Evolutionary conservation across 2,888 invertebrate genomes (phyloP).

Genomic region (Drosophila kanekoi): DNA sequence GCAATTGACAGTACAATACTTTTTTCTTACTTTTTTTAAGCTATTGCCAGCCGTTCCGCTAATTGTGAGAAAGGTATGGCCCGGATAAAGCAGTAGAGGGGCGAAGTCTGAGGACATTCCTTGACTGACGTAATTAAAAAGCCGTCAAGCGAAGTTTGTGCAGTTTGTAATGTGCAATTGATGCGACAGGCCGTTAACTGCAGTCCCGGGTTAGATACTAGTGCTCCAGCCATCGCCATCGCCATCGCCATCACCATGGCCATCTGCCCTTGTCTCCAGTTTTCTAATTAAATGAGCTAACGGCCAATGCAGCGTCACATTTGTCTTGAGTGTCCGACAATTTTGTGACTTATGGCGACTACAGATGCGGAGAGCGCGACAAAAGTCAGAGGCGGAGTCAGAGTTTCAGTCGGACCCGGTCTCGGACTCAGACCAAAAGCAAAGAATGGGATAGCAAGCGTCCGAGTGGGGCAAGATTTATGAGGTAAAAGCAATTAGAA

Average conservation of each 20-base stretch:
- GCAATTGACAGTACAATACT: slow-evolving; percentile 54
- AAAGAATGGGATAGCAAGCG: slow-evolving; percentile 9
- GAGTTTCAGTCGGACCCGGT: neutral
- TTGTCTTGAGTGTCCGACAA: slow-evolving; percentile 76
- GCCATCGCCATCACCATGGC: slow-evolving; percentile 6
- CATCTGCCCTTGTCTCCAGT: slow-evolving; percentile 44
- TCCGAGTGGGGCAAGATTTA: slow-evolving; percentile 62
- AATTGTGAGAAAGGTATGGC: slow-evolving; percentile 40
- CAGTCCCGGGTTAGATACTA: slow-evolving; percentile 31
- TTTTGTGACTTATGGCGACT: slow-evolving; percentile 78
- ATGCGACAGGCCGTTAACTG: slow-evolving; percentile 73
- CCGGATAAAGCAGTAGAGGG: neutral
- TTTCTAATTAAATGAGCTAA: slow-evolving; percentile 77
- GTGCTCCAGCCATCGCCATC: slow-evolving; percentile 6
- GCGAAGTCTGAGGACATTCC: slow-evolving; percentile 36
- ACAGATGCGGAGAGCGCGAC: slow-evolving; percentile 53
- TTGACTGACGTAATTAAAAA: slow-evolving; percentile 75
- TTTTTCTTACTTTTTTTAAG: slow-evolving; percentile 43
- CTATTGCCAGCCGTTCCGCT: slow-evolving; percentile 47
- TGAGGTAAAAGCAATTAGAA: slow-evolving; percentile 79
- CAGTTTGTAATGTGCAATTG: slow-evolving; percentile 72
- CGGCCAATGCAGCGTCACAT: slow-evolving; percentile 69
- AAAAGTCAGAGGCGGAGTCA: slow-evolving; percentile 15
- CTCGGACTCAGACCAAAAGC: neutral
- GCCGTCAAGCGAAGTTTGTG: slow-evolving; percentile 67